Evolutionary conservation across 2,797 vertebrate species (phyloP).

Genomic region (Mastacembelus armatus): DNA sequence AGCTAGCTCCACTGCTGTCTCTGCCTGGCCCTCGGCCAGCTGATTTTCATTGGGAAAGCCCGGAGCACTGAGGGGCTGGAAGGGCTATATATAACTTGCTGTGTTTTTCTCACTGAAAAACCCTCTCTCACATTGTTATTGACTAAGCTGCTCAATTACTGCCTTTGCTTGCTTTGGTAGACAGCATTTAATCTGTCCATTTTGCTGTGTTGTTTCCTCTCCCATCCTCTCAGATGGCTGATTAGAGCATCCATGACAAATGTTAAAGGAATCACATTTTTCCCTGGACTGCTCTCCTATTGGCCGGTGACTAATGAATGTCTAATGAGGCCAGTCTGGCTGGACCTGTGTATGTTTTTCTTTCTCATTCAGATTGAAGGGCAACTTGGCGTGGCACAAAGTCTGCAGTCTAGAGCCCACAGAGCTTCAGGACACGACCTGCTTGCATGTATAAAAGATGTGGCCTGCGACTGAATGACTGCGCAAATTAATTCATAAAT

Average conservation of each 20-base stretch:
- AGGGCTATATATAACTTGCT: constrained; percentile 79
- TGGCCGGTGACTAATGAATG: constrained; percentile 71
- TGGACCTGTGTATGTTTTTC: constrained; percentile 56
- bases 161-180: constrained; percentile 56
- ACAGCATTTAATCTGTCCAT: constrained; percentile 58
- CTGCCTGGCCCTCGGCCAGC: constrained; percentile 71
- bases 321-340: constrained; percentile 71
- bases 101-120: constrained; percentile 77
- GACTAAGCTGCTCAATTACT: constrained; percentile 75
- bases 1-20: constrained; percentile 73
- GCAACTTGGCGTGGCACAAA: constrained; percentile 63
- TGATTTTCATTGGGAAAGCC: constrained; percentile 81
- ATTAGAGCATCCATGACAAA: constrained; percentile 60
- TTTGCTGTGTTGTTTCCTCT: constrained; percentile 46
- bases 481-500: constrained; percentile 86
- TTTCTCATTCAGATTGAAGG: constrained; percentile 65
- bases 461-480: constrained; percentile 81
- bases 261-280: constrained; percentile 59
- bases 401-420: constrained; percentile 74
- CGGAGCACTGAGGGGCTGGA: constrained; percentile 71
- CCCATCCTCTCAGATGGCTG: constrained; percentile 49
- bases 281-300: constrained; percentile 46
- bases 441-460: constrained; percentile 84
- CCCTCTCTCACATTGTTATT: constrained; percentile 75
- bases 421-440: constrained; percentile 82